phyloP scores from a whole-genome alignment of 2,797 vertebrate genomes.

The Manis javanica region DNA sequence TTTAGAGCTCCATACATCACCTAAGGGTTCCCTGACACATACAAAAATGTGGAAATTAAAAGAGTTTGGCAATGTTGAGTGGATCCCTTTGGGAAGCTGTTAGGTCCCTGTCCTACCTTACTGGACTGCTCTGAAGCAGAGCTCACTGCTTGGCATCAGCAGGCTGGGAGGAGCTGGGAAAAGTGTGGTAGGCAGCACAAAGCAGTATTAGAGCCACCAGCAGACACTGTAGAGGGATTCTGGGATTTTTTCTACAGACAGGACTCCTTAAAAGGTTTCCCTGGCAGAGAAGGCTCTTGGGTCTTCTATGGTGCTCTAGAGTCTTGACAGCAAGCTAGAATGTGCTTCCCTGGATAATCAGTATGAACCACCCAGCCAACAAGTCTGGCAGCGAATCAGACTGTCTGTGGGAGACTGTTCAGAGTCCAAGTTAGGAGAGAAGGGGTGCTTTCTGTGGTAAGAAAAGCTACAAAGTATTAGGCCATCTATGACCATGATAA shows the following conservation, averaged over 20 bases:
- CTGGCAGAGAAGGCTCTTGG: neutral
- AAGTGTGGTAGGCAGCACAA: conserved; percentile 15
- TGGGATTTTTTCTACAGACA: neutral
- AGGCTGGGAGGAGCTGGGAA: neutral
- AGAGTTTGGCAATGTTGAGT: conserved; percentile 58
- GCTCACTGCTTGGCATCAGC: neutral
- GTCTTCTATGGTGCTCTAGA: neutral
- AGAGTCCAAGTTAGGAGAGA: neutral
- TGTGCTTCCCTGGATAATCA: conserved; percentile 40
- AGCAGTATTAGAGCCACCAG: neutral
- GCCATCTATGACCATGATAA: conserved; percentile 43
- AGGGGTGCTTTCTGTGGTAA: conserved; percentile 11
- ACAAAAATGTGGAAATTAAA: neutral
- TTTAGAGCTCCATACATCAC: neutral
- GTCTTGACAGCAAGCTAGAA: conserved; percentile 29
- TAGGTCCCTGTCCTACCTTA: neutral
- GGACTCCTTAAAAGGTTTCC: conserved; percentile 23
- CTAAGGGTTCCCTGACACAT: neutral
- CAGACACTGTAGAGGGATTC: neutral
- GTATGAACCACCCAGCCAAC: neutral
- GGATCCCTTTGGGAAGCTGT: conserved; percentile 26
- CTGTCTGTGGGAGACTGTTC: neutral
- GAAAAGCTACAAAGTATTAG: conserved; percentile 54
- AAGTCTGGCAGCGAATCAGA: neutral
- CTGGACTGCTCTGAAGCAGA: conserved; percentile 7